These are phyloP conservation scores for Ophioninae sp. DNA, from an alignment of 2,888 invertebrate species.

Conservation along the genomic window DNA sequence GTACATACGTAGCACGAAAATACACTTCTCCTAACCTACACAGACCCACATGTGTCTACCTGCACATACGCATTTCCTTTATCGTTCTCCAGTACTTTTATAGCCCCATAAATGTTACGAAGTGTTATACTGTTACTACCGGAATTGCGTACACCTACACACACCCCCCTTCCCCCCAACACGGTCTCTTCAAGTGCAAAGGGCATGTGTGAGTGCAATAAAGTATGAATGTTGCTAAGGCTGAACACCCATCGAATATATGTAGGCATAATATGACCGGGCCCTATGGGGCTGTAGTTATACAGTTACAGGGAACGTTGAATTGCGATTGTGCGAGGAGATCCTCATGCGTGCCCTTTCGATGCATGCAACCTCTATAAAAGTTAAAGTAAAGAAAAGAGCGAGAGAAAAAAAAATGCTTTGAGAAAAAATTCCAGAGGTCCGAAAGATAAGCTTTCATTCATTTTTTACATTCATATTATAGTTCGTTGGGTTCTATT, in stretches of 20 bases:
- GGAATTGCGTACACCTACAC: constrained; percentile 16
- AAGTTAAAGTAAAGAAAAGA: constrained; percentile 31
- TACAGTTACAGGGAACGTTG: constrained; percentile 39
- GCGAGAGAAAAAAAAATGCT: constrained; percentile 26
- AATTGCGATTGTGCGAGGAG: constrained; percentile 48
- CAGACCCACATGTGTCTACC: background rate
- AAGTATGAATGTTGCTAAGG: constrained; percentile 7
- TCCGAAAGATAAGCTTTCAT: too few species aligned
- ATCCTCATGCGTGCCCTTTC: constrained; percentile 42
- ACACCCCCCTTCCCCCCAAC: background rate
- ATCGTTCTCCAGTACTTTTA: constrained; percentile 62
- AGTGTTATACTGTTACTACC: constrained; percentile 58
- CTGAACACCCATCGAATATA: background rate
- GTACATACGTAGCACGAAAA: constrained; percentile 7
- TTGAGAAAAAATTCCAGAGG: background rate
- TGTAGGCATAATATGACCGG: constrained; percentile 30
- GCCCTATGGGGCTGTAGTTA: constrained; percentile 54
- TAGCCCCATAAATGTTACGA: constrained; percentile 65
- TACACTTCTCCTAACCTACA: background rate
- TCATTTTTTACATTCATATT: too few species aligned
- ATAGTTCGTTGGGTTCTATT: too few species aligned
- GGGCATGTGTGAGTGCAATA: constrained; percentile 18
- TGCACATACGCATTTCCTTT: constrained; percentile 50
- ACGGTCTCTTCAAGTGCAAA: background rate
- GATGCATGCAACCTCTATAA: constrained; percentile 52